A percentile compares a stretch with the other conserved stretches of the same genome.
These are phyloP conservation scores for Apodemia hepburni DNA, from an alignment of 2,888 invertebrate genomes.

Conservation along the genomic window DNA sequence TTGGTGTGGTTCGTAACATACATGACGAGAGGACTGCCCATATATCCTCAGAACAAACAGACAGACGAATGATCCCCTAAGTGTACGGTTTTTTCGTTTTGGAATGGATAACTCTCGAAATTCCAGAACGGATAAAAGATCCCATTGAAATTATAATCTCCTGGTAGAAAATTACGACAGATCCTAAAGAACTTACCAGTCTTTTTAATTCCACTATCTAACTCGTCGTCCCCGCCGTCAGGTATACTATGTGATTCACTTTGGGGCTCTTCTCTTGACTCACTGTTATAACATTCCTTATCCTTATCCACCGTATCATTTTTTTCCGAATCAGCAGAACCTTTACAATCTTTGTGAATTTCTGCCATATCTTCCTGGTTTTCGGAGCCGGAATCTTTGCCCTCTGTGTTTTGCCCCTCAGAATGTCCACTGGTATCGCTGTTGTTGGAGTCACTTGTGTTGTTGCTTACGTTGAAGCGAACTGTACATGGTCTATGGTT, in stretches of 20 bases:
- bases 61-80: no score
- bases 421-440: slow-evolving; percentile 53
- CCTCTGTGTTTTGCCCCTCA: slow-evolving; percentile 34
- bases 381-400: slow-evolving; percentile 25
- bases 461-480: slow-evolving; percentile 47
- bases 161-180: no score
- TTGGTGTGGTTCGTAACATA: no score
- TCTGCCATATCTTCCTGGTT: slow-evolving; percentile 27
- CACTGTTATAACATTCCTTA: slow-evolving; percentile 13
- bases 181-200: slow-evolving; percentile 19
- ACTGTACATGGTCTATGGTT: slow-evolving; percentile 45
- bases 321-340: background rate
- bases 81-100: no score
- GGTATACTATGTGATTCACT: slow-evolving; percentile 6
- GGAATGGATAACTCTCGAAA: no score
- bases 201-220: slow-evolving; percentile 13
- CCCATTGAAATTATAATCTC: no score
- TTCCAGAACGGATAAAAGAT: no score
- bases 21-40: no score
- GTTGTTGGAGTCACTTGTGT: slow-evolving; percentile 52
- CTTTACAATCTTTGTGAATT: background rate
- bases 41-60: no score
- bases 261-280: background rate
- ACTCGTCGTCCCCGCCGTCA: slow-evolving; percentile 15
- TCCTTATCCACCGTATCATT: slow-evolving; percentile 14